phyloP scores from a whole-genome alignment of 2,113 vertebrate species.

The Chinchilla lanigera region DNA sequence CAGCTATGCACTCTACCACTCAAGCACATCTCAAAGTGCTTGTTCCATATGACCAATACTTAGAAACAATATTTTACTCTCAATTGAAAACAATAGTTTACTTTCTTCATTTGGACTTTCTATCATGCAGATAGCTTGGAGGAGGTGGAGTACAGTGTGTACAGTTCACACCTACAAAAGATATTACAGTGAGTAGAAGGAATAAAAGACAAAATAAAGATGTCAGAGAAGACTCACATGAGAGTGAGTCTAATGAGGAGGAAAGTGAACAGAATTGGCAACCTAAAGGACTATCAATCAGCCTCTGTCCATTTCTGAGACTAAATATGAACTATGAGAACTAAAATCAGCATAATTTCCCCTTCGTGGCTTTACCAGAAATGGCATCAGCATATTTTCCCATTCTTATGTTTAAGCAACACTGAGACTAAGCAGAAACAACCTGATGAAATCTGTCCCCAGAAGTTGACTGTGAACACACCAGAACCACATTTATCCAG shows the following conservation, averaged over 20 bases:
- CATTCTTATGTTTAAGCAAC: neutral
- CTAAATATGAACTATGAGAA: neutral
- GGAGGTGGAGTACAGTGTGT: fast-evolving
- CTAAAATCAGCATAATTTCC: neutral
- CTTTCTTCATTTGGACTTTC: neutral
- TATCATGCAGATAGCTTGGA: neutral
- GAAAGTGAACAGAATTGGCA: neutral
- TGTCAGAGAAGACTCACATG: neutral
- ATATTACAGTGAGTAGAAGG: neutral
- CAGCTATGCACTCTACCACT: neutral
- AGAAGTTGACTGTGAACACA: neutral
- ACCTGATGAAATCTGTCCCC: neutral
- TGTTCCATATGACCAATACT: neutral
- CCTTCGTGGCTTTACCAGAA: neutral
- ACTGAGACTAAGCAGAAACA: neutral
- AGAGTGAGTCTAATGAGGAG: neutral
- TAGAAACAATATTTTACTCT: neutral
- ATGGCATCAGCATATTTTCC: neutral
- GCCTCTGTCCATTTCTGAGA: neutral
- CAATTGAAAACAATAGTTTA: neutral
- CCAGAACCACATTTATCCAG: neutral
- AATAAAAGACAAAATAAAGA: fast-evolving
- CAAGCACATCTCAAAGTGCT: neutral
- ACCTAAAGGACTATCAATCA: neutral
- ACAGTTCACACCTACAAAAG: neutral